phyloP scores from a whole-genome alignment of 2,113 vertebrate genomes.

The Polypterus senegalus region DNA sequence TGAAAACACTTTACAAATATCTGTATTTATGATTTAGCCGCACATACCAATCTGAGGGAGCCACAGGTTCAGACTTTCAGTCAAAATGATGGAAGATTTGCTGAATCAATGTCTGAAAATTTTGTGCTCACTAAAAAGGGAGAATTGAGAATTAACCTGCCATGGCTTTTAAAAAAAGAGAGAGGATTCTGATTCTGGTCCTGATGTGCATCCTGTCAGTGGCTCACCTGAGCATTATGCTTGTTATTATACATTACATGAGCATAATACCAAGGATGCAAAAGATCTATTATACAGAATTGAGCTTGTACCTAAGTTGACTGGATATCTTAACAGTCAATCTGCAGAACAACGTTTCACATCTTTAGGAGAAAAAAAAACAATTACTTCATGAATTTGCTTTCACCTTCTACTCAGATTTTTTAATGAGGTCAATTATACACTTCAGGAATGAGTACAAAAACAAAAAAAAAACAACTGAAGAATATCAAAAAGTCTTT shows the following conservation, averaged over 20 bases:
- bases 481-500: background rate
- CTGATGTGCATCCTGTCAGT: too few relatives aligned
- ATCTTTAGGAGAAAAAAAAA: constrained; percentile 13
- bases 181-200: too few relatives aligned
- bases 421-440: constrained; percentile 5
- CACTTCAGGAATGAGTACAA: constrained; percentile 12
- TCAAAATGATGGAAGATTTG: too few relatives aligned
- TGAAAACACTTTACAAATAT: too few relatives aligned
- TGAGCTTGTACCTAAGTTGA: constrained; percentile 12
- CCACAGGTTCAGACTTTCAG: too few relatives aligned
- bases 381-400: constrained; percentile 5
- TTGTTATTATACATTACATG: constrained; percentile 14
- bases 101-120: too few relatives aligned
- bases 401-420: constrained; percentile 10
- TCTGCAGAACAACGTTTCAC: constrained; percentile 13
- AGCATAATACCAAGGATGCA: constrained; percentile 12
- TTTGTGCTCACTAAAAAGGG: too few relatives aligned
- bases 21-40: too few relatives aligned
- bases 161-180: too few relatives aligned
- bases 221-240: constrained; percentile 16
- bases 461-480: background rate
- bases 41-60: too few relatives aligned
- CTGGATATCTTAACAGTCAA: constrained; percentile 10
- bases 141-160: too few relatives aligned
- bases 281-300: constrained; percentile 12